phyloP scores from a whole-genome alignment of 2,888 invertebrate species.

The Rhyacophila evoluta region DNA sequence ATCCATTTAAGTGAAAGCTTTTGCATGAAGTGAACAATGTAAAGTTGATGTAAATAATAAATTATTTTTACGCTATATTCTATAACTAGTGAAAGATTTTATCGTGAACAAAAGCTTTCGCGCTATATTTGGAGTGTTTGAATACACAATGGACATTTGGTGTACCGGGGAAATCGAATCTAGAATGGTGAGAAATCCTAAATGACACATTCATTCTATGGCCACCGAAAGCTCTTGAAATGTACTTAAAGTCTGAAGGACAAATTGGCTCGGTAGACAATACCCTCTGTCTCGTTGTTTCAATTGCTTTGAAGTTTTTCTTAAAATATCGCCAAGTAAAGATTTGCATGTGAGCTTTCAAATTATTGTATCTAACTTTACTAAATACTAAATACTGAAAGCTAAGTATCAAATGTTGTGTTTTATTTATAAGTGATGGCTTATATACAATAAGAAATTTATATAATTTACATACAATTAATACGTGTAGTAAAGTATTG shows the following conservation, averaged over 20 bases:
- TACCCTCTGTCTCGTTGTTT: not conserved
- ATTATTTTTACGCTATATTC: not conserved
- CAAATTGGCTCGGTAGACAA: not conserved
- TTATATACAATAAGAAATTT: too few relatives aligned
- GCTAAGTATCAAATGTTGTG: too few relatives aligned
- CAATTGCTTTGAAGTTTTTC: not conserved
- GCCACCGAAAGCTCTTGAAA: not conserved
- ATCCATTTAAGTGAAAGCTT: not conserved
- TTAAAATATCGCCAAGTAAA: not conserved
- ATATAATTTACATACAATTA: too few relatives aligned
- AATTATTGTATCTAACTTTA: too few relatives aligned
- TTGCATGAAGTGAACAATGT: not conserved
- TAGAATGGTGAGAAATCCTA: not conserved
- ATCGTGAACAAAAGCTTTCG: not conserved
- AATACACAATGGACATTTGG: not conserved
- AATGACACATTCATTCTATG: slow-evolving; percentile 9
- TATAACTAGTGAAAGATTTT: not conserved
- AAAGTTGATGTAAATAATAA: not conserved
- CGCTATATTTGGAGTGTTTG: not conserved
- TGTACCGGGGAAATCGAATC: not conserved
- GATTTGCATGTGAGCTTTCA: too few relatives aligned
- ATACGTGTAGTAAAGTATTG: too few relatives aligned
- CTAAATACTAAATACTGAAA: too few relatives aligned
- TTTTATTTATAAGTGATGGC: too few relatives aligned
- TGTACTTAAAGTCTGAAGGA: not conserved